A percentile compares a stretch with the other conserved stretches of the same genome.
These are phyloP conservation scores for Scrobipalpa costella DNA, from an alignment of 2,888 invertebrate species.

Conservation along the genomic window DNA sequence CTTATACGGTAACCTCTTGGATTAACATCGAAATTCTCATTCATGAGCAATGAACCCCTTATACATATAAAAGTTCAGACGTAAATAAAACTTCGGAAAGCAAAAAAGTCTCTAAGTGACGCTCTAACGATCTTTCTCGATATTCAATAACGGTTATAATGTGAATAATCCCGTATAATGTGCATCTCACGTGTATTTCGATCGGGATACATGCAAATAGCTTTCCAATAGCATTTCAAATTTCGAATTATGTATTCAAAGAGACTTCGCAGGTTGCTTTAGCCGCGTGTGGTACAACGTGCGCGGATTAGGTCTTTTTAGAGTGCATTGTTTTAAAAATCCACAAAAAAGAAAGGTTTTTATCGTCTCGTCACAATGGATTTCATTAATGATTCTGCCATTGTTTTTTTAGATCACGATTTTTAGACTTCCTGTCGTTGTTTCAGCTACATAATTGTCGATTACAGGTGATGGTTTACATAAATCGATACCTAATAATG, in stretches of 20 bases:
- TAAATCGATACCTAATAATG: slow-evolving; percentile 31
- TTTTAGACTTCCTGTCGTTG: slow-evolving; percentile 67
- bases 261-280: slow-evolving; percentile 47
- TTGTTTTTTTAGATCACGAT: slow-evolving; percentile 68
- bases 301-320: slow-evolving; percentile 48
- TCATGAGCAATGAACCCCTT: slow-evolving; percentile 1
- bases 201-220: slow-evolving; percentile 45
- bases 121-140: slow-evolving; percentile 49
- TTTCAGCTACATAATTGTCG: slow-evolving; percentile 40
- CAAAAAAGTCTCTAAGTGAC: slow-evolving; percentile 45
- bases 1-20: background rate
- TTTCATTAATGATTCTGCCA: slow-evolving; percentile 64
- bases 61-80: slow-evolving; percentile 15
- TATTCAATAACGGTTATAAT: slow-evolving; percentile 45
- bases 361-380: slow-evolving; percentile 61
- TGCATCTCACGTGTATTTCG: slow-evolving; percentile 34
- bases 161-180: slow-evolving; percentile 53
- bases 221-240: slow-evolving; percentile 48
- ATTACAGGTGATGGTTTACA: slow-evolving; percentile 41
- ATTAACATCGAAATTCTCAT: slow-evolving; percentile 9
- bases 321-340: slow-evolving; percentile 50
- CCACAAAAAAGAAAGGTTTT: slow-evolving; percentile 55
- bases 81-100: slow-evolving; percentile 30
- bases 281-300: slow-evolving; percentile 61
- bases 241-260: slow-evolving; percentile 48